Evolutionary conservation across 2,888 invertebrate genomes (phyloP), one percentile per base, ranked within the genome.

Genomic region (Drosophila siamana): DNA sequence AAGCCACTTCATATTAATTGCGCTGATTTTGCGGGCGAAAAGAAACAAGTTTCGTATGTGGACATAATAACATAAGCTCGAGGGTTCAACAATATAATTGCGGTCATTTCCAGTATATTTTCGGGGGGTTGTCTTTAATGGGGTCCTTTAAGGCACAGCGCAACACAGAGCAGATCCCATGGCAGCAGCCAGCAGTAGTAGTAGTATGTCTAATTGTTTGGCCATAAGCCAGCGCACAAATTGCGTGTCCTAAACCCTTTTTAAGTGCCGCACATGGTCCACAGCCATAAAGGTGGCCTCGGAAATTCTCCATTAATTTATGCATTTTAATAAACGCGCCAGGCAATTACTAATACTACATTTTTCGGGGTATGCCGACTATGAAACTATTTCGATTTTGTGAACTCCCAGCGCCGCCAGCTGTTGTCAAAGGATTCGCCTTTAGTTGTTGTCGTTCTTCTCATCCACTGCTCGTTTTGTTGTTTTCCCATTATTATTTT

Each of bases 1-100:
- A 90, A 90, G 89, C 90, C 90, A 90, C 90, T 90, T 90, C 89
- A 89, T 90, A 90, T 90, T 90, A 90, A 90, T 90, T 89, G 89
- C 82, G 76, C 77, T 89, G 90, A 89, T 90, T 90, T 90, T 89
- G 68, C 40, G 61, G 68, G 57, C 52, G 51, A 44, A 56, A 43
- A 63, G 61, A 59, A 64, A 52, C 40, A 40, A 67, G 46, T 15
- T 55, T 62, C 46, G 15, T 43, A 60, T 41, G 46, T 41, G 46
- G 41, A 52, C 51, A 62, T 43, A 43, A 33, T 67, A 51, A 46
- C 66, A 48, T 73, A 69, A 67, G 74, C 63, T 74, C 36, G n/a
- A 43, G 66, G 50, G 68, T 79, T 63, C 85, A 82, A 82, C 90
- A 89, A 90, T 89, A 84, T 90, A 89, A 90, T 90, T 87, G 90